Evolutionary conservation across 1,140 invertebrate genomes (phyloP).

Genomic region (Mylabris phalerata): DNA sequence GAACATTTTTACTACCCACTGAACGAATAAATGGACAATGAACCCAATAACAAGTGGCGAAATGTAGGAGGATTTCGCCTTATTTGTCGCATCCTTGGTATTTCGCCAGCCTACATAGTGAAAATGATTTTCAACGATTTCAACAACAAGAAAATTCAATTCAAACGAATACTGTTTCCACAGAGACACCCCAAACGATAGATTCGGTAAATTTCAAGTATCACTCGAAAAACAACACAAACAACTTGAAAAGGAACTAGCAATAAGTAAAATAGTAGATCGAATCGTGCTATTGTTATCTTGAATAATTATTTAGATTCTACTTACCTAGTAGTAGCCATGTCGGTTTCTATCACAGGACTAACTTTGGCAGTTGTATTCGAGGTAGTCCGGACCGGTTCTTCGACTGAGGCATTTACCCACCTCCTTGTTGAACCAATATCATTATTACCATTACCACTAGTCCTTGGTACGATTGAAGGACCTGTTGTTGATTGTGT

Average conservation of each 20-base stretch:
- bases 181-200: too few species aligned
- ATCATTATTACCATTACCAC: constrained; percentile 4
- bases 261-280: too few species aligned
- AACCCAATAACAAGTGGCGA: constrained; percentile 3
- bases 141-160: too few species aligned
- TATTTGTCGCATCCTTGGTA: constrained; percentile 14
- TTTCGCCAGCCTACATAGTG: constrained; percentile 7
- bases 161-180: too few species aligned
- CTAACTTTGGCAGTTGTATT: constrained; percentile 26
- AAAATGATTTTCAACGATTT: too few species aligned
- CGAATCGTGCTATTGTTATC: too few species aligned
- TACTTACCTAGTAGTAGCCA: constrained; percentile 33
- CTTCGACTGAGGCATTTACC: constrained; percentile 22
- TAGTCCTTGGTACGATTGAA: constrained; percentile 6
- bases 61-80: constrained; percentile 3
- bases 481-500: constrained; percentile 1
- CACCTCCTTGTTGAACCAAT: constrained; percentile 24
- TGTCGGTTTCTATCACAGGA: constrained; percentile 32
- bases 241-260: too few species aligned
- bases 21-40: constrained; percentile 9
- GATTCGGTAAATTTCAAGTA: too few species aligned
- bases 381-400: constrained; percentile 29
- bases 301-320: neutral
- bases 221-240: too few species aligned
- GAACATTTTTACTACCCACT: neutral